phyloP scores from a whole-genome alignment of 2,888 invertebrate genomes.

The Chloromyia formosa region DNA sequence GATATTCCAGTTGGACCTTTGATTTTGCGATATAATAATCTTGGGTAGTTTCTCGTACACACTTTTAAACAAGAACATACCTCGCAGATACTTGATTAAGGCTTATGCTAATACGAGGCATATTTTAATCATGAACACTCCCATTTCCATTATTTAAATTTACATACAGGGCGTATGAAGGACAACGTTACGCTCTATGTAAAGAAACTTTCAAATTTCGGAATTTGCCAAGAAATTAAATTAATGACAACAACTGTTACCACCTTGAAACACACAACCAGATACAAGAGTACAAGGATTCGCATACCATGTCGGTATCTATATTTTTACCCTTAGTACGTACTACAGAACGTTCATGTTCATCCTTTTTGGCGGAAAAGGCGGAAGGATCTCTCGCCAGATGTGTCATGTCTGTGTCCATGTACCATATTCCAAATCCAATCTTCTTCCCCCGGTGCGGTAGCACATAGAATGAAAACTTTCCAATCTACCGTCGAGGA shows the following conservation, averaged over 20 bases:
- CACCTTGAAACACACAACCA: conserved; percentile 35
- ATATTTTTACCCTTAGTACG: neutral
- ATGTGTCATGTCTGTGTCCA: conserved; percentile 21
- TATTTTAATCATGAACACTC: conserved; percentile 31
- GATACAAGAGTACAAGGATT: neutral
- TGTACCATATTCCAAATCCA: conserved; percentile 2
- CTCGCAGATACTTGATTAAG: too few relatives aligned
- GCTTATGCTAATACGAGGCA: neutral
- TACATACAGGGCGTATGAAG: neutral
- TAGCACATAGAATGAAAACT: conserved; percentile 30
- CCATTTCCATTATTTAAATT: conserved; percentile 27
- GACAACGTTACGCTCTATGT: conserved; percentile 4
- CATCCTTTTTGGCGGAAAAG: conserved; percentile 28
- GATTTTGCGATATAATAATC: too few relatives aligned
- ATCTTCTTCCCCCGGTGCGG: conserved; percentile 19
- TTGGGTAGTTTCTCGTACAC: too few relatives aligned
- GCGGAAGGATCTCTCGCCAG: conserved; percentile 38
- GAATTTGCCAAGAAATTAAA: conserved; percentile 32
- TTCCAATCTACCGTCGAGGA: conserved; percentile 32
- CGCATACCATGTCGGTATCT: conserved; percentile 33
- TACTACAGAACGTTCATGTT: conserved; percentile 5
- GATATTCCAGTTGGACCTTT: too few relatives aligned
- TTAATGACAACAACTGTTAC: conserved; percentile 39
- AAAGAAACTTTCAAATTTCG: conserved; percentile 34
- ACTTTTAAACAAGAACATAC: too few relatives aligned